A percentile compares a stretch with the other conserved stretches of the same genome.
Conservation (phyloP, 2,797 vertebrate genomes). For the Coregonus ussuriensis region DNA sequence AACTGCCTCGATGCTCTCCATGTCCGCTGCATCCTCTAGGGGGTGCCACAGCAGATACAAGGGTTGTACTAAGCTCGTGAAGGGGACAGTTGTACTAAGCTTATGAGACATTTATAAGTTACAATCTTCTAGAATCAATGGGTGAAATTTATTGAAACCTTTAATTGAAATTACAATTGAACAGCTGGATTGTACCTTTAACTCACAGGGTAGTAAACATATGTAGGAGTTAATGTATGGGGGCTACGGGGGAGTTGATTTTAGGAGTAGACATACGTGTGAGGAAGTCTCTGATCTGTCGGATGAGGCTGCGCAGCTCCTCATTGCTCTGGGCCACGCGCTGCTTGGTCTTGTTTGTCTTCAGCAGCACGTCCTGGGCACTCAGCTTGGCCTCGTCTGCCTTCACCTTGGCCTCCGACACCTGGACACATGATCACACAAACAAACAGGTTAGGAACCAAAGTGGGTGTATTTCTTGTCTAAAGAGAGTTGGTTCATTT, state of each 20-base stretch:
- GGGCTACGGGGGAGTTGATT: no score
- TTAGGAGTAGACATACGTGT: slow-evolving; percentile 75
- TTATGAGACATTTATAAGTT: not conserved
- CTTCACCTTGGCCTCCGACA: slow-evolving; percentile 87
- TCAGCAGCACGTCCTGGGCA: slow-evolving; percentile 85
- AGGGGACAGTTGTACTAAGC: not conserved
- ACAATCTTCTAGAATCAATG: not conserved
- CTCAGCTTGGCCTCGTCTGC: slow-evolving; percentile 90
- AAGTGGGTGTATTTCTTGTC: not conserved
- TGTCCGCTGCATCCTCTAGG: slow-evolving; percentile 92
- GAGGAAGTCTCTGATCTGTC: slow-evolving; percentile 92
- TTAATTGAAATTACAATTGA: no score
- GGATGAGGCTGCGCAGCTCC: slow-evolving; percentile 90
- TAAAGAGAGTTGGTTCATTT: not conserved
- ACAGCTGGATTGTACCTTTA: not conserved
- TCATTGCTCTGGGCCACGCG: slow-evolving; percentile 89
- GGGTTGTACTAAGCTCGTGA: not conserved
- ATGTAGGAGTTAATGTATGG: not conserved
- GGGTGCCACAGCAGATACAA: slow-evolving; percentile 9
- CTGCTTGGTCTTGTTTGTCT: slow-evolving; percentile 89
- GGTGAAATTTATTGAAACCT: no score
- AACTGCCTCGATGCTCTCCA: slow-evolving; percentile 93
- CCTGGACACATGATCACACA: slow-evolving; percentile 68
- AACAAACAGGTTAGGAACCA: slow-evolving; percentile 22
- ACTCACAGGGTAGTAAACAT: not conserved